These are phyloP conservation scores for Aphyosemion australe DNA, from an alignment of 2,113 vertebrate species.

Conservation along the genomic window DNA sequence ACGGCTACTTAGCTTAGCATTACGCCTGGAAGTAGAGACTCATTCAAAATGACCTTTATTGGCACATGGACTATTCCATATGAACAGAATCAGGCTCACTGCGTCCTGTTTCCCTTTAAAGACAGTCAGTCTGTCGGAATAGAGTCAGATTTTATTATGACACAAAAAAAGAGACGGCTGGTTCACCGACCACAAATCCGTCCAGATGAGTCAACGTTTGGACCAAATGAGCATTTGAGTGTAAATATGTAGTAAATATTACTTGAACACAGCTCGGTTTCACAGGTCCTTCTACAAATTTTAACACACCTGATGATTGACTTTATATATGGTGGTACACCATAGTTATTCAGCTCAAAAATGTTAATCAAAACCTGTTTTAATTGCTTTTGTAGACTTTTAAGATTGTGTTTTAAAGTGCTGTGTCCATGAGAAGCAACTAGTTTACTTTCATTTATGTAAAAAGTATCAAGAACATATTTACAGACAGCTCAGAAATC, in stretches of 20 bases:
- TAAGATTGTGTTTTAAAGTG: slow-evolving; percentile 34
- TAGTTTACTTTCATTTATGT: slow-evolving; percentile 30
- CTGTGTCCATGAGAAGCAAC: background rate
- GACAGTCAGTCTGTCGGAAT: background rate
- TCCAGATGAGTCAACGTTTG: slow-evolving; percentile 28
- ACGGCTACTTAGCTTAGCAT: background rate
- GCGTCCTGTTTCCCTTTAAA: background rate
- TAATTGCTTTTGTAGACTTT: slow-evolving; percentile 12
- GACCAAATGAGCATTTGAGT: slow-evolving; percentile 32
- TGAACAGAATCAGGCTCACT: background rate
- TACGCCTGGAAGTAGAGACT: background rate
- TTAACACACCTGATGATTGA: slow-evolving; percentile 12
- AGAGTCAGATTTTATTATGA: background rate
- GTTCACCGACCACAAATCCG: slow-evolving; percentile 19
- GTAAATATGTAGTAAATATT: slow-evolving; percentile 24
- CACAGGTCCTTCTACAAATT: slow-evolving; percentile 13
- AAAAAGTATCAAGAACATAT: slow-evolving; percentile 8
- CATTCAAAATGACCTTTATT: slow-evolving; percentile 4
- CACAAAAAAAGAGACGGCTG: slow-evolving; percentile 2
- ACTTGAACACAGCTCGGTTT: slow-evolving; percentile 22
- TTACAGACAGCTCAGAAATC: slow-evolving; percentile 21
- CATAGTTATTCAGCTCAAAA: slow-evolving; percentile 22
- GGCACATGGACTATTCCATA: background rate
- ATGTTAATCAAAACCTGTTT: slow-evolving; percentile 24
- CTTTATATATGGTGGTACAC: slow-evolving; percentile 28